These are phyloP conservation scores for Caenorhabditis panamensis DNA, from an alignment of 2,888 invertebrate species.

Conservation along the genomic window DNA sequence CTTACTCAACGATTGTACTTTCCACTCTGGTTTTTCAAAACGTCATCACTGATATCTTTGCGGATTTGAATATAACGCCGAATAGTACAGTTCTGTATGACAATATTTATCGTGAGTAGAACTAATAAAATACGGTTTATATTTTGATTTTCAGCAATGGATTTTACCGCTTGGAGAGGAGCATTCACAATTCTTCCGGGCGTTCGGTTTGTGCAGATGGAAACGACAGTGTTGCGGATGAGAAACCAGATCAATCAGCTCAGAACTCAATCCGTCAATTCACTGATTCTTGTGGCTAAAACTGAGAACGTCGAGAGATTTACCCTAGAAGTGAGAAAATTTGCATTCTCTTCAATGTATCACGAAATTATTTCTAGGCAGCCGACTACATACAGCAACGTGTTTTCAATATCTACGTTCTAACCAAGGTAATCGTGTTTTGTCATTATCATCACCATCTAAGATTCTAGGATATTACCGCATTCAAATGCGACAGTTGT, in stretches of 20 bases:
- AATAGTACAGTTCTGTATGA: conserved; percentile 92
- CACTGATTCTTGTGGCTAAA: conserved; percentile 74
- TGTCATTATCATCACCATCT: background rate
- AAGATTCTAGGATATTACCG: conserved; percentile 70
- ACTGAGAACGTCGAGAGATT: conserved; percentile 76
- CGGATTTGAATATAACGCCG: conserved; percentile 90
- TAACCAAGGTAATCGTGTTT: conserved; percentile 51
- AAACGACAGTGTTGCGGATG: conserved; percentile 62
- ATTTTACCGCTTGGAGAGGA: conserved; percentile 68
- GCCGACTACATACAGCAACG: conserved; percentile 53
- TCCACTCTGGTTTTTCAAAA: conserved; percentile 75
- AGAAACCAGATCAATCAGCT: conserved; percentile 64
- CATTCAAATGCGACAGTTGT: conserved; percentile 79
- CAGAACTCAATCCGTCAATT: conserved; percentile 61
- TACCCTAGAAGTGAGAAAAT: conserved; percentile 62
- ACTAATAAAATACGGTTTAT: background rate
- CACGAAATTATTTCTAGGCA: conserved; percentile 14
- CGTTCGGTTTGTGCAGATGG: conserved; percentile 66
- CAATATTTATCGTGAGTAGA: conserved; percentile 87
- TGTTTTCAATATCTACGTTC: conserved; percentile 55
- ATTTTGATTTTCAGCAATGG: conserved; percentile 33
- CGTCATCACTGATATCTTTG: conserved; percentile 88
- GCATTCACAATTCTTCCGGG: conserved; percentile 65
- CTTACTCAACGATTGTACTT: conserved; percentile 68
- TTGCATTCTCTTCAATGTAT: too few species aligned